phyloP scores from a whole-genome alignment of 2,888 invertebrate genomes.

The Itoplectis maculator region DNA sequence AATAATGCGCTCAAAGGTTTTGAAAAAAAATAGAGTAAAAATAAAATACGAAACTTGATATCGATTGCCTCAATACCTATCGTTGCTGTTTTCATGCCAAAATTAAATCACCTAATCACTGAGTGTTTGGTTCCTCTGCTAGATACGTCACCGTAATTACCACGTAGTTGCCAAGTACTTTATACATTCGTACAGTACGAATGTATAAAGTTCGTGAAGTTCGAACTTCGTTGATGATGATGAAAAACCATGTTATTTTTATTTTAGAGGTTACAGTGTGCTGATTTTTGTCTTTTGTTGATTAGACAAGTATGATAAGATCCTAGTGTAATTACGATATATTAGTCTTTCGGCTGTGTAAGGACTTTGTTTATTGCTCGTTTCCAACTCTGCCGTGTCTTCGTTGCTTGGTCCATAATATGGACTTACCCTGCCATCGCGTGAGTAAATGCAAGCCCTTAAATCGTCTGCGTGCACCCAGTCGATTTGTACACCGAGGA shows the following conservation, averaged over 20 bases:
- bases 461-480: conserved; percentile 43
- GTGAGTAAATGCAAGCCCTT: conserved; percentile 39
- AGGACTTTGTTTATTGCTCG: too few species aligned
- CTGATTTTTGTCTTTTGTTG: too few species aligned
- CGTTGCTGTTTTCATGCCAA: neutral
- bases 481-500: conserved; percentile 52
- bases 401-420: conserved; percentile 38
- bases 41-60: neutral
- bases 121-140: neutral
- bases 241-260: too few species aligned
- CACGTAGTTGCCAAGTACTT: too few species aligned
- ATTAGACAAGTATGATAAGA: too few species aligned
- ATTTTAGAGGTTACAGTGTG: too few species aligned
- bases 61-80: conserved; percentile 22
- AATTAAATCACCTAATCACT: neutral
- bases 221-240: too few species aligned
- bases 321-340: too few species aligned
- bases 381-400: conserved; percentile 20
- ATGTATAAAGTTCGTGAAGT: too few species aligned
- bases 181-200: too few species aligned
- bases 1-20: neutral
- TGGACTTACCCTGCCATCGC: conserved; percentile 43
- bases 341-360: too few species aligned
- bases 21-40: conserved; percentile 14
- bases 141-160: conserved; percentile 15